A percentile compares a stretch with the other conserved stretches of the same genome.
phyloP scores from a whole-genome alignment of 2,797 vertebrate genomes.

The Myripristis murdjan region DNA sequence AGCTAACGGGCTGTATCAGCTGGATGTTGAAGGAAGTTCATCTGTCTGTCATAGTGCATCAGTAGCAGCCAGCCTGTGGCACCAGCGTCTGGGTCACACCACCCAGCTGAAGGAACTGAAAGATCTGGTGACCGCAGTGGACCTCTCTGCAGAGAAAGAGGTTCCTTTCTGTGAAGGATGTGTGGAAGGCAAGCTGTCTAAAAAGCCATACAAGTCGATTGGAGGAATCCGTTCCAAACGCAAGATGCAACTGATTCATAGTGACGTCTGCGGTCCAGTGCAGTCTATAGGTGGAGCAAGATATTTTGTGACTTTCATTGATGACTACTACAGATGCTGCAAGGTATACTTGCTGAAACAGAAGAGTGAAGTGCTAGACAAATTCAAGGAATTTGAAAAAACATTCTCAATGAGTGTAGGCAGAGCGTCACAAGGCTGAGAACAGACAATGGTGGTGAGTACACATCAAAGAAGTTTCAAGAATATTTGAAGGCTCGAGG shows the following conservation, averaged over 20 bases:
- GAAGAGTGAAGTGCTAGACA: constrained; percentile 34
- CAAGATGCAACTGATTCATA: constrained; percentile 52
- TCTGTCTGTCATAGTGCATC: constrained; percentile 43
- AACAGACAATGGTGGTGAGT: constrained; percentile 58
- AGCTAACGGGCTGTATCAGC: constrained; percentile 53
- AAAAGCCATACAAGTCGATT: constrained; percentile 37
- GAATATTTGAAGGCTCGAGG: constrained; percentile 58
- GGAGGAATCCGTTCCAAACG: constrained; percentile 31
- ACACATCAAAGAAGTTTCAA: constrained; percentile 51
- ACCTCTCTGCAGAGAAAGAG: constrained; percentile 35
- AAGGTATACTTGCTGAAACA: constrained; percentile 45
- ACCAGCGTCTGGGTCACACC: constrained; percentile 50
- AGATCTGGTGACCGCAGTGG: constrained; percentile 41
- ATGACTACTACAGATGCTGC: constrained; percentile 51
- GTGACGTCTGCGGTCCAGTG: constrained; percentile 64
- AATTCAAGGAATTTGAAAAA: constrained; percentile 58
- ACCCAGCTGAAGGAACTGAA: constrained; percentile 38
- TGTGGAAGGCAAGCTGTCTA: constrained; percentile 39
- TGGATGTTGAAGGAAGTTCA: constrained; percentile 33
- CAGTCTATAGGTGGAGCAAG: constrained; percentile 45
- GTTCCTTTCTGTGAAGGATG: constrained; percentile 43
- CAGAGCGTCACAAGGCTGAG: constrained; percentile 34
- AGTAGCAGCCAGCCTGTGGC: constrained; percentile 48
- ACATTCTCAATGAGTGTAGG: constrained; percentile 51
- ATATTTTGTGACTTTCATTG: constrained; percentile 62